These are phyloP conservation scores for Tachina fera DNA, from an alignment of 2,888 invertebrate species.

Conservation along the genomic window DNA sequence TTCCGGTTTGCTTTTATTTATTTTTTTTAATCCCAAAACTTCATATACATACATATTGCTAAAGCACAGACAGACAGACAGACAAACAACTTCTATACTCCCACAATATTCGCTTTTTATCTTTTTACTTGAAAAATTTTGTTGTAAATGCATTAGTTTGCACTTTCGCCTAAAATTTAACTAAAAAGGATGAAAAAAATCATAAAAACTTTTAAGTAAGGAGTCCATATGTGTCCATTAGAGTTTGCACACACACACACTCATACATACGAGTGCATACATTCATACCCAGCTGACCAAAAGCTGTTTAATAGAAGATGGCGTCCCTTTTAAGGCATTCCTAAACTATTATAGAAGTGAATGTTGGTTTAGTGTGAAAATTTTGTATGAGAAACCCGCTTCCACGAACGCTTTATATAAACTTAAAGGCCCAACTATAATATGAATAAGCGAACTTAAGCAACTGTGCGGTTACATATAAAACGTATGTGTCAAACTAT, in stretches of 20 bases:
- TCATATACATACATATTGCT: constrained; percentile 30
- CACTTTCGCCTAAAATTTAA: constrained; percentile 66
- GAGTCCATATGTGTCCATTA: constrained; percentile 45
- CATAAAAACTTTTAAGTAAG: constrained; percentile 44
- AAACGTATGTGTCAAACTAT: too few relatives aligned
- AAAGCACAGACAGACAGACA: neutral
- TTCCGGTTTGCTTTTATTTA: neutral
- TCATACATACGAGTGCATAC: neutral
- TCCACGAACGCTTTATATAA: too few relatives aligned
- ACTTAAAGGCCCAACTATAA: too few relatives aligned
- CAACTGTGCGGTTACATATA: too few relatives aligned
- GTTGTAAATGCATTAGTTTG: constrained; percentile 63
- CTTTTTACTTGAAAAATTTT: neutral
- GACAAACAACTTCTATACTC: neutral
- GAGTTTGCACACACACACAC: neutral
- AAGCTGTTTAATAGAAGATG: too few relatives aligned
- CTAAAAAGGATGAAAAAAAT: neutral
- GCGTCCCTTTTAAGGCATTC: too few relatives aligned
- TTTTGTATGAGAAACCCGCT: too few relatives aligned
- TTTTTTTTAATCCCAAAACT: constrained; percentile 14
- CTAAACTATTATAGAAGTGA: too few relatives aligned
- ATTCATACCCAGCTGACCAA: too few relatives aligned
- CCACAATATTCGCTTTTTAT: constrained; percentile 8
- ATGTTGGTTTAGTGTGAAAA: too few relatives aligned
- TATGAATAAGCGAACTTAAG: too few relatives aligned